A percentile compares a stretch with the other conserved stretches of the same genome.
phyloP scores from a whole-genome alignment of 2,888 invertebrate genomes.

The Uropetala carovei region DNA sequence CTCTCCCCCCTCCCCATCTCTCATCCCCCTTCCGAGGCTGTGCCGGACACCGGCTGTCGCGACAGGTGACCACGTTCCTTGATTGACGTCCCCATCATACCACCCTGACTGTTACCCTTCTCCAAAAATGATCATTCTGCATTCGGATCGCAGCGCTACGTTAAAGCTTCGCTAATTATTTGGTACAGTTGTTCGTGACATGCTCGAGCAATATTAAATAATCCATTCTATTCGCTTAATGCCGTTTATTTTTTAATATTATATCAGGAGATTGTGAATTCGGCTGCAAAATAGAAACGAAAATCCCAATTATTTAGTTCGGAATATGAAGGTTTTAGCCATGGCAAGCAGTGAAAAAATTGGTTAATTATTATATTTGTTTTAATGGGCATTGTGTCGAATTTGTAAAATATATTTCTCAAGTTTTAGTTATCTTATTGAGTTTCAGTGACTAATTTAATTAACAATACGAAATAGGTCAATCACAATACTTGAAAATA shows the following conservation, averaged over 20 bases:
- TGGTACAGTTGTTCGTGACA: background rate
- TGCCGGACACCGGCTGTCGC: conserved; percentile 4
- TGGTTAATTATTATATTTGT: too few species aligned
- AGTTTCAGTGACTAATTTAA: too few species aligned
- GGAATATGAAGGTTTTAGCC: too few species aligned
- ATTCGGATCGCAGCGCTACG: background rate
- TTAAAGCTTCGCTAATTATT: background rate
- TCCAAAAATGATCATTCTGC: background rate
- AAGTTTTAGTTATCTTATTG: too few species aligned
- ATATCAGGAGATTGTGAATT: background rate
- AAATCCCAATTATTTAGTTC: too few species aligned
- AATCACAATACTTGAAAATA: too few species aligned
- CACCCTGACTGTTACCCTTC: background rate
- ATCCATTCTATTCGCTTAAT: background rate
- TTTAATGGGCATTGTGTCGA: too few species aligned
- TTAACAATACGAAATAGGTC: too few species aligned
- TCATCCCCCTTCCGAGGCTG: background rate
- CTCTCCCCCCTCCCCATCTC: background rate
- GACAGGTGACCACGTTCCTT: conserved; percentile 1
- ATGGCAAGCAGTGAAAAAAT: too few species aligned
- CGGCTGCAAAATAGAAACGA: too few species aligned
- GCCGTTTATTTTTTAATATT: background rate
- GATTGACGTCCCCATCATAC: conserved; percentile 2
- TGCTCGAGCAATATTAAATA: background rate
- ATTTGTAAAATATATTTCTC: too few species aligned